Evolutionary conservation across 2,797 vertebrate species (phyloP).

Genomic region (Staurois parvus): DNA sequence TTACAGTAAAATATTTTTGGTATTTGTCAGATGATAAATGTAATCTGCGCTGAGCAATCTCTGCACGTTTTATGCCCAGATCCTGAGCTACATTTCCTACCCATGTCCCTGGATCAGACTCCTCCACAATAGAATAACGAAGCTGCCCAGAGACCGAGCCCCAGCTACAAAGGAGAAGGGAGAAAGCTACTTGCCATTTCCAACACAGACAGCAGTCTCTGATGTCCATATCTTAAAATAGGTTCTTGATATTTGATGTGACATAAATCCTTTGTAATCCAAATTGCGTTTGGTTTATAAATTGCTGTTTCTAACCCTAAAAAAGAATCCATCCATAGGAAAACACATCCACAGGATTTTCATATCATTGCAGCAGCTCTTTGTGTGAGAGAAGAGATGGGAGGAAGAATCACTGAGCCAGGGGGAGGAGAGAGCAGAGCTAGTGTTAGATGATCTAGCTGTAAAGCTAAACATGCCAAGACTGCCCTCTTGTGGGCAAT

Average conservation of each 20-base stretch:
- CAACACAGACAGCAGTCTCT: constrained; percentile 74
- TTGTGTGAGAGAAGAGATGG: constrained; percentile 74
- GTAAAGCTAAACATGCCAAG: constrained; percentile 12
- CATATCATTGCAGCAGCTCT: constrained; percentile 71
- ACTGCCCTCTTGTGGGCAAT: constrained; percentile 9
- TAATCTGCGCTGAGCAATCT: constrained; percentile 80
- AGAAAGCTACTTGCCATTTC: constrained; percentile 89
- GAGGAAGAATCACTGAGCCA: constrained; percentile 75
- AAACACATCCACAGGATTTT: constrained; percentile 67
- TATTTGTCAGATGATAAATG: constrained; percentile 79
- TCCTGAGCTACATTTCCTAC: constrained; percentile 82
- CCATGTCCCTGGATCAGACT: constrained; percentile 79
- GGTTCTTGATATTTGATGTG: constrained; percentile 77
- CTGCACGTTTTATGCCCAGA: constrained; percentile 77
- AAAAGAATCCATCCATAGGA: constrained; percentile 59
- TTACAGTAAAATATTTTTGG: constrained; percentile 81
- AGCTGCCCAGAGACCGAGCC: constrained; percentile 85
- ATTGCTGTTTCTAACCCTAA: constrained; percentile 64
- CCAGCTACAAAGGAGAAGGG: constrained; percentile 82
- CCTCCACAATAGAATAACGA: constrained; percentile 84
- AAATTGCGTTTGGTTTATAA: constrained; percentile 65
- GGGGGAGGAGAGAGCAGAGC: constrained; percentile 67
- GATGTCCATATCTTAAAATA: constrained; percentile 71
- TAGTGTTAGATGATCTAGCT: constrained; percentile 70
- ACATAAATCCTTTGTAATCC: constrained; percentile 86